phyloP scores from a whole-genome alignment of 1,140 invertebrate genomes.

The Hesperophylax magnus region DNA sequence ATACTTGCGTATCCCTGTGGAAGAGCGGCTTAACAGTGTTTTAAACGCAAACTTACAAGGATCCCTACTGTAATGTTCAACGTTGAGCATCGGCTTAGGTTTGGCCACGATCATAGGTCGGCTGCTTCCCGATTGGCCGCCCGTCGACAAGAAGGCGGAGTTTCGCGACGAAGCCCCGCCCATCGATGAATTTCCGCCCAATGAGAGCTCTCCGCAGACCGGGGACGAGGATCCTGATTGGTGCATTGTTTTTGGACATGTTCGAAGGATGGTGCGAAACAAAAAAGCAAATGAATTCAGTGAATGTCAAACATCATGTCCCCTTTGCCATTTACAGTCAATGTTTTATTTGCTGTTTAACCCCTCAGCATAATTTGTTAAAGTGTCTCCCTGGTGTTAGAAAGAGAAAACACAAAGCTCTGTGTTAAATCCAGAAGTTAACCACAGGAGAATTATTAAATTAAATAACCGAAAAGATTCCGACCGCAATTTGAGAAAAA shows the following conservation, averaged over 20 bases:
- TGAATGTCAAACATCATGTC: not conserved
- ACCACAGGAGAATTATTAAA: no score
- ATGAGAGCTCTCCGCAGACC: slow-evolving; percentile 11
- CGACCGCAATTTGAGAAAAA: no score
- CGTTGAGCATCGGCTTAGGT: slow-evolving; percentile 39
- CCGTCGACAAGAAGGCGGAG: slow-evolving; percentile 37
- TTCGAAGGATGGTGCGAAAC: slow-evolving; percentile 7
- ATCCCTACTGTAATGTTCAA: slow-evolving; percentile 48
- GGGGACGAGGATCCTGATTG: slow-evolving; percentile 32
- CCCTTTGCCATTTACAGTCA: no score
- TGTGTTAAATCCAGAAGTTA: no score
- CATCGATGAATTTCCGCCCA: slow-evolving; percentile 24
- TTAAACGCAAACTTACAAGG: slow-evolving; percentile 45
- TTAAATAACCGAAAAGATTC: no score
- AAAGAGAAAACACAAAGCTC: no score
- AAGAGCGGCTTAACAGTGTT: no score
- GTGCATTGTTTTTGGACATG: not conserved
- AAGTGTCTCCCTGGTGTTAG: no score
- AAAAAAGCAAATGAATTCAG: not conserved
- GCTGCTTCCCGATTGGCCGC: slow-evolving; percentile 18
- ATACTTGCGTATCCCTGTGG: no score
- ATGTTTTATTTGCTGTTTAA: no score
- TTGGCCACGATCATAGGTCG: slow-evolving; percentile 20
- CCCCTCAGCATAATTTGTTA: no score
- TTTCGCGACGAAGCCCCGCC: slow-evolving; percentile 38